These are phyloP conservation scores for Gari tellinella DNA, from an alignment of 2,888 invertebrate genomes.

Conservation along the genomic window DNA sequence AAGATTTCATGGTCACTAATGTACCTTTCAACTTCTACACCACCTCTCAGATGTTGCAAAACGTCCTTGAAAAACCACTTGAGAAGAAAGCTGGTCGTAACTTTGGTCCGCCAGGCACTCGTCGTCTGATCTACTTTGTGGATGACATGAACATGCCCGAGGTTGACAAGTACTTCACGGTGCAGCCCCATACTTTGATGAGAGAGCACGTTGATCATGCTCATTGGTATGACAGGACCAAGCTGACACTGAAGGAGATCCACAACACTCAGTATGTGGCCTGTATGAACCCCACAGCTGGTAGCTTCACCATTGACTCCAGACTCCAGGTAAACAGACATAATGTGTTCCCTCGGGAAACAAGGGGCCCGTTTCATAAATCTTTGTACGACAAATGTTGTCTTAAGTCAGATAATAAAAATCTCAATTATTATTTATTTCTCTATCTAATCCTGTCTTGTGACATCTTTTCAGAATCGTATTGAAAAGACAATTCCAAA, in stretches of 20 bases:
- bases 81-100: slow-evolving; percentile 98
- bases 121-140: slow-evolving; percentile 96
- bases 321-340: slow-evolving; percentile 89
- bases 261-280: slow-evolving; percentile 99
- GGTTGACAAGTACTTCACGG: slow-evolving; percentile 96
- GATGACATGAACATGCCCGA: slow-evolving; percentile 99
- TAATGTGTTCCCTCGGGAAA: too few species aligned
- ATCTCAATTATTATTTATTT: too few species aligned
- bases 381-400: too few species aligned
- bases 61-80: slow-evolving; percentile 94
- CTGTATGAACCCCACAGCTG: slow-evolving; percentile 99
- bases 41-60: slow-evolving; percentile 89
- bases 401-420: too few species aligned
- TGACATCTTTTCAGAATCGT: too few species aligned
- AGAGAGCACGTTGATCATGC: slow-evolving; percentile 97
- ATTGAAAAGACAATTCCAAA: too few species aligned
- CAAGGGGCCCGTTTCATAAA: too few species aligned
- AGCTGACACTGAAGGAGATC: slow-evolving; percentile 95
- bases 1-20: slow-evolving; percentile 92
- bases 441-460: too few species aligned
- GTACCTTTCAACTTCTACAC: slow-evolving; percentile 99
- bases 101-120: slow-evolving; percentile 97
- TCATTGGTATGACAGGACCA: slow-evolving; percentile 98
- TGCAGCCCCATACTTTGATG: slow-evolving; percentile 97
- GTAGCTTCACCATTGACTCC: slow-evolving; percentile 98